phyloP scores from a whole-genome alignment of 2,797 vertebrate species.

The Sebastes vulpes region DNA sequence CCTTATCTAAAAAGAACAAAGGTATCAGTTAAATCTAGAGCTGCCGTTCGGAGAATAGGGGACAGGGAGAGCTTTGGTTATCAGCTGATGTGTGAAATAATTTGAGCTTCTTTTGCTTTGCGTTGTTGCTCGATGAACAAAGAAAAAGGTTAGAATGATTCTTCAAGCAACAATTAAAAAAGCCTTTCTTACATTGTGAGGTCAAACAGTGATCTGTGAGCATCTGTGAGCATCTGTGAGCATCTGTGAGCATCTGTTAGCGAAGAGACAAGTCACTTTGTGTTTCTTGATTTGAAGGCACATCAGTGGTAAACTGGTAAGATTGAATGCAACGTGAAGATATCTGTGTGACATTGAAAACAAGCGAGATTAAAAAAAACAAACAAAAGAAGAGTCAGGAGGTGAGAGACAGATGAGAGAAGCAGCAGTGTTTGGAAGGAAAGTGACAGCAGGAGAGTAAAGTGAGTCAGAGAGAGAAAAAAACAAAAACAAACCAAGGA shows the following conservation, averaged over 20 bases:
- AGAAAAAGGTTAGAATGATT: neutral
- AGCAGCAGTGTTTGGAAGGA: neutral
- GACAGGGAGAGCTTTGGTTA: neutral
- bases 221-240: conserved; percentile 5
- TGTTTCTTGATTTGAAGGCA: conserved; percentile 6
- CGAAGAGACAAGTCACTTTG: neutral
- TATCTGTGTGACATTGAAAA: conserved; percentile 4
- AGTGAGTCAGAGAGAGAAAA: neutral
- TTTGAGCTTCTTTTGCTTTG: conserved; percentile 17
- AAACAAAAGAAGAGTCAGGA: conserved; percentile 21
- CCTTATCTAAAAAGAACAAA: conserved; percentile 6
- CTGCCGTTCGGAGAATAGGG: neutral
- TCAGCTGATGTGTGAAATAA: conserved; percentile 19
- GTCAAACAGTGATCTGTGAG: conserved; percentile 7
- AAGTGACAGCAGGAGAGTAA: conserved; percentile 25
- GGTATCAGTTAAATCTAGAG: conserved; percentile 33
- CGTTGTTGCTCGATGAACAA: conserved; percentile 12
- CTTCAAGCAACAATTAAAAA: conserved; percentile 4
- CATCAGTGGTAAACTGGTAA: neutral
- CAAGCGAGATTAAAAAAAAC: neutral
- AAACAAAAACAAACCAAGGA: neutral
- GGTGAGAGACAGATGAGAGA: conserved; percentile 13
- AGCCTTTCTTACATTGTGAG: neutral
- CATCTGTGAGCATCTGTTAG: neutral
- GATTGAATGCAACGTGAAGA: neutral